A percentile compares a stretch with the other conserved stretches of the same genome.
Evolutionary conservation across 2,888 invertebrate species (phyloP).

Genomic region (Amphipyra tragopoginis): DNA sequence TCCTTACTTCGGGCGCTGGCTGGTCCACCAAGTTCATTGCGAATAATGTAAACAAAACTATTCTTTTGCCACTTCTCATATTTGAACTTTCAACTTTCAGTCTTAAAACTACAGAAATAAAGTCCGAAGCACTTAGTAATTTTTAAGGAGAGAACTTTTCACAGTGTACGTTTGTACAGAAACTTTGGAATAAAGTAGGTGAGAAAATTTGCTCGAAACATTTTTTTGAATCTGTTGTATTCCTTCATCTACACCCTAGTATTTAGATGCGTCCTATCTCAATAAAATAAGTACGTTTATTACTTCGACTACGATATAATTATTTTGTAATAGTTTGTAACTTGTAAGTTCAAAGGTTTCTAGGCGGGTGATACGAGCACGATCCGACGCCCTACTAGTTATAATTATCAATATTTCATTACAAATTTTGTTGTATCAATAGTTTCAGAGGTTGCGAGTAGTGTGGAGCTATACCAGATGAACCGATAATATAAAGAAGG

Average conservation of each 20-base stretch:
- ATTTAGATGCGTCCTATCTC: background rate
- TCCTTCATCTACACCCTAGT: background rate
- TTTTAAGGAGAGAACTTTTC: too few relatives aligned
- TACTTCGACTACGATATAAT: background rate
- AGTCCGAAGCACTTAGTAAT: background rate
- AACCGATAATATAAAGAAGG: too few relatives aligned
- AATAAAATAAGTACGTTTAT: background rate
- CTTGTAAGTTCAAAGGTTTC: conserved; percentile 22
- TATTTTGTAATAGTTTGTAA: background rate
- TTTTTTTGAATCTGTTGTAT: too few relatives aligned
- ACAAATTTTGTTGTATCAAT: conserved; percentile 7
- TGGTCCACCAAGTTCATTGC: conserved; percentile 74
- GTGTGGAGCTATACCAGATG: background rate
- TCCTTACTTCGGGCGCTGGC: conserved; percentile 71
- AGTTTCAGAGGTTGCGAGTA: conserved; percentile 7
- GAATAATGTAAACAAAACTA: conserved; percentile 74
- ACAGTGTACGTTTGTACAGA: too few relatives aligned
- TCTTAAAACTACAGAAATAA: conserved; percentile 23
- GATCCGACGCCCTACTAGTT: conserved; percentile 6
- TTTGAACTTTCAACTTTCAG: conserved; percentile 44
- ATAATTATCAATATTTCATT: conserved; percentile 19
- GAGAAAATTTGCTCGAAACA: too few relatives aligned
- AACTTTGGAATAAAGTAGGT: too few relatives aligned
- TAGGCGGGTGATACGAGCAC: background rate
- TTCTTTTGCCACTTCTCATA: conserved; percentile 58